Evolutionary conservation across 2,888 invertebrate species (phyloP).

Genomic region (Strigamia transsilvanica): DNA sequence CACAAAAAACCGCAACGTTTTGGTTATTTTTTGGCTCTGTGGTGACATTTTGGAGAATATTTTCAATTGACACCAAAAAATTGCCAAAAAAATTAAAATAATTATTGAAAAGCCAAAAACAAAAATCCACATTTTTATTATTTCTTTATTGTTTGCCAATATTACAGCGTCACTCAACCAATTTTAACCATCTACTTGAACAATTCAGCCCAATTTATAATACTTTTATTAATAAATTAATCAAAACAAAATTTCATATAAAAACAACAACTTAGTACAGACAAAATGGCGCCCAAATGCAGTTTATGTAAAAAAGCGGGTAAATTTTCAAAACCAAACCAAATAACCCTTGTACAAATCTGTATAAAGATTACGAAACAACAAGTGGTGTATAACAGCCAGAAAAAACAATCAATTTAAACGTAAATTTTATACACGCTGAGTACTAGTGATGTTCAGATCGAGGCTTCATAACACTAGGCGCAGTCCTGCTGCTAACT

Average conservation of each 20-base stretch:
- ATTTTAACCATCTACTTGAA: no score
- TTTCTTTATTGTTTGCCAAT: no score
- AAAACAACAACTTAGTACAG: background rate
- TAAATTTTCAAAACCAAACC: background rate
- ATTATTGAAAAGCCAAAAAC: no score
- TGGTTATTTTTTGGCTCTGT: no score
- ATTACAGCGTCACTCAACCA: no score
- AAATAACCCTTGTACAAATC: background rate
- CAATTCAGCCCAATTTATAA: background rate
- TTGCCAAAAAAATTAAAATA: no score
- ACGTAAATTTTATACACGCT: background rate
- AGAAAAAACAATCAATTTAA: background rate
- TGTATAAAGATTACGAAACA: background rate
- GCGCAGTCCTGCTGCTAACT: constrained; percentile 17
- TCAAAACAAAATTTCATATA: background rate
- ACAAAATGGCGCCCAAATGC: background rate
- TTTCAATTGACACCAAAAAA: no score
- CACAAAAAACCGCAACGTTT: no score
- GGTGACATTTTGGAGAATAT: no score
- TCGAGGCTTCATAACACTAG: background rate
- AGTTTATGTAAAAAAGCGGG: background rate
- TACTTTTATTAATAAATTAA: background rate
- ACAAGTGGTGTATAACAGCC: background rate
- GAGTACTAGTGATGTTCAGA: background rate
- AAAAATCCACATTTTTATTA: no score